These are phyloP conservation scores for Petrocephalus schoutedeni DNA, from an alignment of 2,797 vertebrate species.

Conservation along the genomic window DNA sequence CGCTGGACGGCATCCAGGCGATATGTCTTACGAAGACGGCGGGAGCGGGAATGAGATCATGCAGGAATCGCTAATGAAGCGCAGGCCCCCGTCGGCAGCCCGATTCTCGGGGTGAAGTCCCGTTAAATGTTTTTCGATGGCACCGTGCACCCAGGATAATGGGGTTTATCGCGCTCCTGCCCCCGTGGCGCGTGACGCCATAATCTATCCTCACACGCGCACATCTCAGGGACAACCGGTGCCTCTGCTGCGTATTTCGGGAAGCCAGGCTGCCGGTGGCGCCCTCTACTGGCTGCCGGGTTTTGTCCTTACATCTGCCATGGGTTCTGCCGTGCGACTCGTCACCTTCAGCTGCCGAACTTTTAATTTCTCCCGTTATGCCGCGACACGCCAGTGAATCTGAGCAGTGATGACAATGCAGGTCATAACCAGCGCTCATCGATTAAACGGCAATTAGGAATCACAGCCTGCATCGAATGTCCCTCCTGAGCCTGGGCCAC, in stretches of 20 bases:
- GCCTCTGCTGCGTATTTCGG: not conserved
- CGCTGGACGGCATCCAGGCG: slow-evolving; percentile 60
- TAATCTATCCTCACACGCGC: not conserved
- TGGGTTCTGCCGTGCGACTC: not conserved
- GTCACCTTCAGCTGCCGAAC: not conserved
- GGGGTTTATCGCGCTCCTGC: not conserved
- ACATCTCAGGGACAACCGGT: not conserved
- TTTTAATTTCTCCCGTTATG: not conserved
- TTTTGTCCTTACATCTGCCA: not conserved
- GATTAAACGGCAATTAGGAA: slow-evolving; percentile 14
- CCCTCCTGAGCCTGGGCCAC: not conserved
- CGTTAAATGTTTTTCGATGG: slow-evolving; percentile 1
- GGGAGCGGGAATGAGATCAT: slow-evolving; percentile 55
- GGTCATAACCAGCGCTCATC: not conserved
- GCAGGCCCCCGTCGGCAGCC: not conserved
- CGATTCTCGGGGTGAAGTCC: not conserved
- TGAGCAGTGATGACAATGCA: not conserved
- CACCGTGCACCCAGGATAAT: slow-evolving; percentile 4
- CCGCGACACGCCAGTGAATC: not conserved
- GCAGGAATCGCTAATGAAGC: slow-evolving; percentile 54
- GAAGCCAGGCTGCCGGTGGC: not conserved
- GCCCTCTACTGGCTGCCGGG: not conserved
- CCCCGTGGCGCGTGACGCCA: not conserved
- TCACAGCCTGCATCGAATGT: not conserved
- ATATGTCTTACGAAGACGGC: slow-evolving; percentile 53